Conservation (phyloP, 2,113 vertebrate species). For the Serinus canaria region DNA sequence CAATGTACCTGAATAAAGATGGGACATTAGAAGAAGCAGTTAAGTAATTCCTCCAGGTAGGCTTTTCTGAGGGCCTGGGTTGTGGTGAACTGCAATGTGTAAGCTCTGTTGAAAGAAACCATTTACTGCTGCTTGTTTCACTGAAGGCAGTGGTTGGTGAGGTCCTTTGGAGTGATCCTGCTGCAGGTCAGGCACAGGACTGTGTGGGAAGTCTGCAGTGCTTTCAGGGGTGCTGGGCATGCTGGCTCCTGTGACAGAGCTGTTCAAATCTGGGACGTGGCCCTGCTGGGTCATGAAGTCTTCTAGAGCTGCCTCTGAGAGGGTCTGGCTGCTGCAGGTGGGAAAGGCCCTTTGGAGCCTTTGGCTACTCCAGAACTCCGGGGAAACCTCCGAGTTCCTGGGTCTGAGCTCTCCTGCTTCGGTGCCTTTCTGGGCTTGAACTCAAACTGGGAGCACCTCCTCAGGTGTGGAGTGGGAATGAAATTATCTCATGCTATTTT, state of each 20-base stretch:
- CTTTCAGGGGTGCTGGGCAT: not conserved
- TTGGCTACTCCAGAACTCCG: accelerated
- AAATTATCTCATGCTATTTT: not conserved
- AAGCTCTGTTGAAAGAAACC: not conserved
- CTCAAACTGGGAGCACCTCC: not conserved
- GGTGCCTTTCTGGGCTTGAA: not conserved
- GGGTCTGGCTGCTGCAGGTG: not conserved
- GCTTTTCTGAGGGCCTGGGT: not conserved
- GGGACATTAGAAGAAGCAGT: not conserved
- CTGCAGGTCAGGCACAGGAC: not conserved
- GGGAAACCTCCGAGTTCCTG: not conserved
- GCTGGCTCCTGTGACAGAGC: not conserved
- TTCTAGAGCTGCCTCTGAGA: not conserved
- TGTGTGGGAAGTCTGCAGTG: not conserved
- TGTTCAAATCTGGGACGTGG: accelerated
- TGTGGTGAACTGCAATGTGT: not conserved
- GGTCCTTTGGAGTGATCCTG: accelerated
- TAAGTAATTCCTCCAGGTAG: not conserved
- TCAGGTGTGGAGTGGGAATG: not conserved
- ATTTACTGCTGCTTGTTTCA: not conserved
- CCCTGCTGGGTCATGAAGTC: not conserved
- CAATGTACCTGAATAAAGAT: not conserved
- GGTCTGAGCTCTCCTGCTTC: not conserved
- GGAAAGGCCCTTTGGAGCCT: not conserved
- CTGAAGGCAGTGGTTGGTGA: not conserved